Conservation (phyloP, 2,113 vertebrate species). For the Eulacestoma nigropectus region DNA sequence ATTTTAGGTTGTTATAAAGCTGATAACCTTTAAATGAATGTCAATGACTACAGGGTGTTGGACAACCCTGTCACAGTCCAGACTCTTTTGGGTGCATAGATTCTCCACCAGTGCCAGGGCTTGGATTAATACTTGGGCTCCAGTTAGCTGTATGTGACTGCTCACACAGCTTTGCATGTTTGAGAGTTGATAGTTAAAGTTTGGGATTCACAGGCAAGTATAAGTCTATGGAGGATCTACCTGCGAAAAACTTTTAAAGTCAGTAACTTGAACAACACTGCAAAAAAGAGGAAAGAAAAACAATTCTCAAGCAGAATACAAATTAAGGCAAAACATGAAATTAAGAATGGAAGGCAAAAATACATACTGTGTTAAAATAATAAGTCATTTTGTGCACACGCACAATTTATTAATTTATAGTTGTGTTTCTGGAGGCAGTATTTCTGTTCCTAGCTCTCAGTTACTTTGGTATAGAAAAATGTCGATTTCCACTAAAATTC, state of each 20-base stretch:
- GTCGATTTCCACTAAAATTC: constrained; percentile 49
- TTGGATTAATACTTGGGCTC: neutral
- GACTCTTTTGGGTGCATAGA: neutral
- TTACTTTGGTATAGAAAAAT: constrained; percentile 39
- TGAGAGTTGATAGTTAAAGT: neutral
- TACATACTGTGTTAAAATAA: neutral
- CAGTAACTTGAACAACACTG: neutral
- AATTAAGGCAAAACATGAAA: neutral
- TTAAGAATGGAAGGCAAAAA: neutral
- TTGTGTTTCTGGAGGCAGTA: neutral
- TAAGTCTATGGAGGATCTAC: fast-evolving
- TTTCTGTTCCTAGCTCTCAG: constrained; percentile 1
- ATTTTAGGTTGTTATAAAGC: neutral
- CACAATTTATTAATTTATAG: neutral
- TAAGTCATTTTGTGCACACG: neutral
- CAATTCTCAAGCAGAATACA: neutral
- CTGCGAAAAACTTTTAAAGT: neutral
- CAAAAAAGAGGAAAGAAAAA: neutral
- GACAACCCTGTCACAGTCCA: neutral
- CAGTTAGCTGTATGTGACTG: neutral
- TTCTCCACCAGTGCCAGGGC: neutral
- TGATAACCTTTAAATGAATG: neutral
- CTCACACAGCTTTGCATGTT: neutral
- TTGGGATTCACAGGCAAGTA: neutral
- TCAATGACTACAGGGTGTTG: neutral